Percentiles rank a stretch among this genome's conserved stretches.
Conservation (phyloP, 2,888 invertebrate species). For the Sesamia inferens region DNA sequence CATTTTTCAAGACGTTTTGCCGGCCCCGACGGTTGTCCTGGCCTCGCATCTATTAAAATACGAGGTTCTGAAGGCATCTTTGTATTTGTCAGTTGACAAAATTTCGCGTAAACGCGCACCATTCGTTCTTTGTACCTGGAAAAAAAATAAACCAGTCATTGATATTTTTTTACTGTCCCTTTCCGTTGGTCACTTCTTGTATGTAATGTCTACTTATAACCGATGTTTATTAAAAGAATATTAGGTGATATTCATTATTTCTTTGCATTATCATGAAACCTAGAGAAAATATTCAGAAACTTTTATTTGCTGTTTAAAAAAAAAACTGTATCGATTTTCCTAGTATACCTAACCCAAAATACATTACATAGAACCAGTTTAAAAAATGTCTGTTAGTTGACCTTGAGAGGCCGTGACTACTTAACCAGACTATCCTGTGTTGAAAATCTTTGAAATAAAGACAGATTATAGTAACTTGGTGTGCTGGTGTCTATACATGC, state of each 20-base stretch:
- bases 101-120: conserved; percentile 89
- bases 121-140: conserved; percentile 86
- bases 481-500: too few species aligned
- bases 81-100: conserved; percentile 91
- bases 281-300: neutral
- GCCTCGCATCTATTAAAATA: conserved; percentile 78
- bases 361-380: neutral
- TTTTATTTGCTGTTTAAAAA: neutral
- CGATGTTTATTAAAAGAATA: neutral
- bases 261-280: neutral
- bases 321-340: too few species aligned
- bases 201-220: neutral
- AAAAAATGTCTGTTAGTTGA: neutral
- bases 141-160: conserved; percentile 8
- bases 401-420: too few species aligned
- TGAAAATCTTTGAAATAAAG: too few species aligned
- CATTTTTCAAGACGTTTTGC: conserved; percentile 82
- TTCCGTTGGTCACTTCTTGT: neutral
- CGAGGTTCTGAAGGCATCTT: conserved; percentile 86
- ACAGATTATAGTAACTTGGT: too few species aligned
- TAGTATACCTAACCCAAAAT: neutral
- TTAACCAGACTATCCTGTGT: too few species aligned
- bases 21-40: conserved; percentile 81
- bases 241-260: neutral
- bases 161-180: neutral